These are phyloP conservation scores for Zaprionus nigranus DNA, from an alignment of 1,140 invertebrate species.

Conservation along the genomic window DNA sequence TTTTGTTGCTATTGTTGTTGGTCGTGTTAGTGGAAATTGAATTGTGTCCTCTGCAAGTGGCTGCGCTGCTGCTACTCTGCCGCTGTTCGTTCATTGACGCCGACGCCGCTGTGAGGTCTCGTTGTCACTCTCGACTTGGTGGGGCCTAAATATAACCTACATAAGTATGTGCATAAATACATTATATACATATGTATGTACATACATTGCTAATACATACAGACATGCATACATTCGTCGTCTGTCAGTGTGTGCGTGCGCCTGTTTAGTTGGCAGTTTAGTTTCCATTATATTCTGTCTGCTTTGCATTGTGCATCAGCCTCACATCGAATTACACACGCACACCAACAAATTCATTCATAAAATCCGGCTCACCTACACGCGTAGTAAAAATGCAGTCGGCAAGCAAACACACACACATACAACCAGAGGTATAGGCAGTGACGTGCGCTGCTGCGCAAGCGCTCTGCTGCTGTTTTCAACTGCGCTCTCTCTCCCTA, in stretches of 20 bases:
- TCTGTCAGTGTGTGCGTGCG: slow-evolving; percentile 6
- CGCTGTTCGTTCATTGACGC: slow-evolving; percentile 15
- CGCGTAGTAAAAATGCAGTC: slow-evolving; percentile 76
- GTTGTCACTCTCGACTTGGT: slow-evolving; percentile 30
- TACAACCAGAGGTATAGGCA: background rate
- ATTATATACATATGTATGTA: background rate
- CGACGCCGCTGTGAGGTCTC: slow-evolving; percentile 7
- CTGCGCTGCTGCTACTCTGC: background rate
- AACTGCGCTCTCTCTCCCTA: slow-evolving; percentile 7
- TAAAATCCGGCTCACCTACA: slow-evolving; percentile 82
- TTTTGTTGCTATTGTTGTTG: background rate
- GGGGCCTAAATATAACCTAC: slow-evolving; percentile 31
- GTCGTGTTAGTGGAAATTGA: slow-evolving; percentile 10
- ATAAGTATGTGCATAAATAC: slow-evolving; percentile 1
- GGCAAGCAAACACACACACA: slow-evolving; percentile 16
- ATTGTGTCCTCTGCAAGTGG: slow-evolving; percentile 7
- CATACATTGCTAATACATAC: background rate
- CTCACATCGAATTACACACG: slow-evolving; percentile 41
- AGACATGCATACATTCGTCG: background rate
- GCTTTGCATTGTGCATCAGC: slow-evolving; percentile 31
- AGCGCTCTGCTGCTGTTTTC: slow-evolving; percentile 58
- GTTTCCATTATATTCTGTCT: slow-evolving; percentile 30
- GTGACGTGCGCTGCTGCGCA: slow-evolving; percentile 49
- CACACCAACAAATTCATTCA: slow-evolving; percentile 72
- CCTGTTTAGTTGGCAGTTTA: slow-evolving; percentile 19